A percentile compares a stretch with the other conserved stretches of the same genome.
phyloP scores from a whole-genome alignment of 2,888 invertebrate species.

The Psylliodes chrysocephalus region DNA sequence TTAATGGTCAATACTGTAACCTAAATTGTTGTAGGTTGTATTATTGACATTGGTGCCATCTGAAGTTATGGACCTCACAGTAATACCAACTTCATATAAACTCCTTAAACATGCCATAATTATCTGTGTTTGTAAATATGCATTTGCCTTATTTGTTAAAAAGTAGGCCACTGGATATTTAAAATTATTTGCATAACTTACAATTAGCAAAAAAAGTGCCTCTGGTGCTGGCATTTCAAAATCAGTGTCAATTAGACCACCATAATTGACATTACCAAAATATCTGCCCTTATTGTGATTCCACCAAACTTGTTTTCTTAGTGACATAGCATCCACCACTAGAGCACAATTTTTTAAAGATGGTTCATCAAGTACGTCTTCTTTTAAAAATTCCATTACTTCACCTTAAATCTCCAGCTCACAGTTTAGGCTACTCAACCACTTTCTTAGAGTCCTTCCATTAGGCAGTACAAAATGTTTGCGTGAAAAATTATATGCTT shows the following conservation, averaged over 20 bases:
- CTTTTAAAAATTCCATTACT: no score
- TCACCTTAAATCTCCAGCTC: no score
- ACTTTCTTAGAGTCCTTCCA: no score
- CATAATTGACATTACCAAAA: constrained; percentile 28
- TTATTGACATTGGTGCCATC: constrained; percentile 43
- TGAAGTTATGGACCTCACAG: constrained; percentile 39
- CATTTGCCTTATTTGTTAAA: constrained; percentile 40
- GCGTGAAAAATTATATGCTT: no score
- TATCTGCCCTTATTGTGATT: neutral
- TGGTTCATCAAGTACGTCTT: no score
- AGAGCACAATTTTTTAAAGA: no score
- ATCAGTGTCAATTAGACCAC: constrained; percentile 35
- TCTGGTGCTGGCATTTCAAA: constrained; percentile 38
- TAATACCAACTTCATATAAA: constrained; percentile 40
- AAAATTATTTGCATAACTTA: constrained; percentile 19
- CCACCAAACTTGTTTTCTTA: constrained; percentile 18
- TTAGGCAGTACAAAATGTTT: no score
- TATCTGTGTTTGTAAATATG: constrained; percentile 35
- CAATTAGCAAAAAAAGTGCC: constrained; percentile 17
- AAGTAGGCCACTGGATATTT: constrained; percentile 47
- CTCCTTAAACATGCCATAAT: constrained; percentile 33
- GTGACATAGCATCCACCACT: constrained; percentile 20
- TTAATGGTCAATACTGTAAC: constrained; percentile 20
- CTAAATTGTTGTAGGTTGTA: constrained; percentile 34
- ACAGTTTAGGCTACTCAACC: no score